These are phyloP conservation scores for Myodes glareolus DNA, from an alignment of 2,113 vertebrate genomes.

Conservation along the genomic window DNA sequence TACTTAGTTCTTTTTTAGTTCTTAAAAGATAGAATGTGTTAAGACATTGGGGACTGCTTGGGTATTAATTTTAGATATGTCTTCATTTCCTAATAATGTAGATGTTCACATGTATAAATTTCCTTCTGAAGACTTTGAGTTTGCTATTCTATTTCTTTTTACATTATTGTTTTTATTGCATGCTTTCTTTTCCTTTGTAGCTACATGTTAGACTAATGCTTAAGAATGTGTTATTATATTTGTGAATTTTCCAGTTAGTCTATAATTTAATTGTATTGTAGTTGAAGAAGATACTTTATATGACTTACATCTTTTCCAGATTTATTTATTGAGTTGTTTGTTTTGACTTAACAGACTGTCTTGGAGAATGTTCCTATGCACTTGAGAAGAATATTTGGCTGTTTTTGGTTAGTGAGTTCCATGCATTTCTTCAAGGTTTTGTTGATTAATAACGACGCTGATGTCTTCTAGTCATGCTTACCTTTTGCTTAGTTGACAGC, in stretches of 20 bases:
- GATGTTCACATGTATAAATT: background rate
- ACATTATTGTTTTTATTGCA: background rate
- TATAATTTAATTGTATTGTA: background rate
- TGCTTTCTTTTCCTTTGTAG: background rate
- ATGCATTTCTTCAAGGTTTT: background rate
- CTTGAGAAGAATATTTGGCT: background rate
- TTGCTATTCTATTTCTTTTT: background rate
- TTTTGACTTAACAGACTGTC: background rate
- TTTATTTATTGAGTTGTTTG: conserved; percentile 11
- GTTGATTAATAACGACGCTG: background rate
- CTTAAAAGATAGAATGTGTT: background rate
- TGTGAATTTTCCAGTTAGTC: background rate
- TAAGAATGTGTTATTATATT: background rate
- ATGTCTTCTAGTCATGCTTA: background rate
- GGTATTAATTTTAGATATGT: background rate
- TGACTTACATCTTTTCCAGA: background rate
- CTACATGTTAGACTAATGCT: background rate
- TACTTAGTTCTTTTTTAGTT: background rate
- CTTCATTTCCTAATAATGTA: background rate
- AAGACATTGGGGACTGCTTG: background rate
- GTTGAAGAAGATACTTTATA: background rate
- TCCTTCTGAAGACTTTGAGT: background rate
- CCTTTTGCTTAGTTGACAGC: background rate
- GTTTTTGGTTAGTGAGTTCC: background rate
- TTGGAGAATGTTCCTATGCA: background rate